Percentiles rank a stretch among this genome's conserved stretches.
Conservation (phyloP, 1,140 invertebrate genomes). For the Drosophila nebulosa region DNA sequence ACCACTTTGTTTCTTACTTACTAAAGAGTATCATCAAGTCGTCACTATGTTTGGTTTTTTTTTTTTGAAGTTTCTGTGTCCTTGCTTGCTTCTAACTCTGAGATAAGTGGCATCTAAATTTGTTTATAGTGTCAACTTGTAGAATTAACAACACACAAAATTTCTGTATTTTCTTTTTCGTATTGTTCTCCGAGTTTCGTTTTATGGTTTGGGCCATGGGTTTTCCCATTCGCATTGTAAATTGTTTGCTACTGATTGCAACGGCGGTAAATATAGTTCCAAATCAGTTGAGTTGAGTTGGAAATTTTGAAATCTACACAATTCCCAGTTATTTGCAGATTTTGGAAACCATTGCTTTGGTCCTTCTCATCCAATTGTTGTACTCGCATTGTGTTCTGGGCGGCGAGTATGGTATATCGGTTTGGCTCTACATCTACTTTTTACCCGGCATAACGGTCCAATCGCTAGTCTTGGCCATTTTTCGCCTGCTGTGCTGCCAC, state of each 20-base stretch:
- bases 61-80: neutral
- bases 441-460: slow-evolving; percentile 37
- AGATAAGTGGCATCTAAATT: slow-evolving; percentile 25
- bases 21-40: neutral
- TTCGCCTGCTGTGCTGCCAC: slow-evolving; percentile 24
- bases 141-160: slow-evolving; percentile 15
- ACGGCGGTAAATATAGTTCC: slow-evolving; percentile 43
- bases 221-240: slow-evolving; percentile 27
- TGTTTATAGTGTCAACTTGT: slow-evolving; percentile 51
- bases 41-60: neutral
- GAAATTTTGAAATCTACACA: neutral
- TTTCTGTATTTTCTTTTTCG: slow-evolving; percentile 13
- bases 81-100: neutral
- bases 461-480: slow-evolving; percentile 8
- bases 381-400: slow-evolving; percentile 40
- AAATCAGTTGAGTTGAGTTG: neutral
- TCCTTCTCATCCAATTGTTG: slow-evolving; percentile 15
- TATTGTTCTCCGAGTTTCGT: neutral
- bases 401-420: slow-evolving; percentile 42
- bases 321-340: slow-evolving; percentile 9
- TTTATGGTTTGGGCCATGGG: slow-evolving; percentile 16
- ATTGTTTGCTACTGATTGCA: slow-evolving; percentile 16
- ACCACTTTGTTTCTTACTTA: too few relatives aligned
- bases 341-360: slow-evolving; percentile 32
- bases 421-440: slow-evolving; percentile 27